Base-by-base conservation (phyloP, 2,113 vertebrate species). In the Ursus arctos region DNA sequence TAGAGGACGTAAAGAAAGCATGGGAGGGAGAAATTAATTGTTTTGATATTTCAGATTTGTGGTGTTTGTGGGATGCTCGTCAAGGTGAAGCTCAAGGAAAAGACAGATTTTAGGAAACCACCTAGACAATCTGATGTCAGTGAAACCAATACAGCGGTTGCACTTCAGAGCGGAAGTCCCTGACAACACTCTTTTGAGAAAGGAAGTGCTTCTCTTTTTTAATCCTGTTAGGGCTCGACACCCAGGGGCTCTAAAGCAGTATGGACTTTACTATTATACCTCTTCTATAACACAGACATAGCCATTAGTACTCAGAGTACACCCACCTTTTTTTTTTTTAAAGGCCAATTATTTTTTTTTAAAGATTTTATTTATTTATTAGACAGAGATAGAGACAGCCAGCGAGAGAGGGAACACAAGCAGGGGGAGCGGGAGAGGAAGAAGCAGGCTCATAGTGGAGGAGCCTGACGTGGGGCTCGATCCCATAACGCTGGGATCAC, bases 21-120 rank as follows among this genome's bases (percentile, higher is more conserved):
- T 19, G 11, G 59, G 77, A 74, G 47, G 3, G 36, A 88, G 22
- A 82, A 28, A 87, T 87, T n/a, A 76, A 21, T 57, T 79, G 11
- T 67, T 95, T 85, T 91, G 72, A 31, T 85, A 36, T 51, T 69
- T 69, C 85, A 59, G 57, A 91, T 91, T 47, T 77, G 31, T 87
- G 53, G 40, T 71, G 81, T 4, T 11, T 87, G 28, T 95, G n/a
- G 74, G 33, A 87, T 36, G 71, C 28, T 81, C 82, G 72, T 31
- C 31, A 79, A 21, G 26, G 8, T 87, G 26, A n/a, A 22, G 33
- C 36, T 47, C 74, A 61, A 28, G 21, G 21, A 53, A 87, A 87
- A 72, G 43, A 72, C 18, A 40, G 11, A 51, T 80, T 86, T 71
- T 59, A 59, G 31, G 40, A 61, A 21, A 61, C 7, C n/a, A 47